Conservation (phyloP, 2,888 invertebrate genomes). For the Leptopterna dolabrata region DNA sequence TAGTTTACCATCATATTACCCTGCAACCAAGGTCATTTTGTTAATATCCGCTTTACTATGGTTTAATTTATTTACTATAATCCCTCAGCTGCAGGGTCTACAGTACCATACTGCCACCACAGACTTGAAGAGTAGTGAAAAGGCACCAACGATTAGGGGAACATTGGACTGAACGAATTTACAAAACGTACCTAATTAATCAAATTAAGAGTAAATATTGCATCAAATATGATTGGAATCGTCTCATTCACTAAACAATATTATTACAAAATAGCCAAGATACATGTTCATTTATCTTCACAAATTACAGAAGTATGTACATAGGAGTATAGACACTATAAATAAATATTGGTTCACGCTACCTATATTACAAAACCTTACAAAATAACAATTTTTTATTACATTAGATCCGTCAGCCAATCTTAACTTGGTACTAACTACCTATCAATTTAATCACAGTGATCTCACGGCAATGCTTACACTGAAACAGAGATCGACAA, state of each 20-base stretch:
- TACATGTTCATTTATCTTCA: background rate
- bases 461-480: constrained; percentile 36
- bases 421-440: background rate
- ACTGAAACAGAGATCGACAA: constrained; percentile 38
- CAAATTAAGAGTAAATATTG: background rate
- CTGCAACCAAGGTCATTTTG: too few species aligned
- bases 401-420: constrained; percentile 5
- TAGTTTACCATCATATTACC: too few species aligned
- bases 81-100: too few species aligned
- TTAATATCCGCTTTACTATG: too few species aligned
- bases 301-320: constrained; percentile 19
- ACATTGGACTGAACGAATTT: background rate
- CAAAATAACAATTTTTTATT: constrained; percentile 17
- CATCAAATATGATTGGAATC: background rate
- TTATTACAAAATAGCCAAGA: constrained; percentile 14
- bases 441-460: constrained; percentile 5
- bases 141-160: background rate
- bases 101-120: too few species aligned
- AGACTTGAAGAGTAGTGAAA: too few species aligned
- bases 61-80: too few species aligned
- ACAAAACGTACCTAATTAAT: background rate
- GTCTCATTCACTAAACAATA: background rate
- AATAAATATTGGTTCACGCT: constrained; percentile 30
- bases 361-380: constrained; percentile 34
- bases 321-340: constrained; percentile 8